Base-by-base conservation (phyloP, 2,113 vertebrate species). In the Opisthocomus hoazin region DNA sequence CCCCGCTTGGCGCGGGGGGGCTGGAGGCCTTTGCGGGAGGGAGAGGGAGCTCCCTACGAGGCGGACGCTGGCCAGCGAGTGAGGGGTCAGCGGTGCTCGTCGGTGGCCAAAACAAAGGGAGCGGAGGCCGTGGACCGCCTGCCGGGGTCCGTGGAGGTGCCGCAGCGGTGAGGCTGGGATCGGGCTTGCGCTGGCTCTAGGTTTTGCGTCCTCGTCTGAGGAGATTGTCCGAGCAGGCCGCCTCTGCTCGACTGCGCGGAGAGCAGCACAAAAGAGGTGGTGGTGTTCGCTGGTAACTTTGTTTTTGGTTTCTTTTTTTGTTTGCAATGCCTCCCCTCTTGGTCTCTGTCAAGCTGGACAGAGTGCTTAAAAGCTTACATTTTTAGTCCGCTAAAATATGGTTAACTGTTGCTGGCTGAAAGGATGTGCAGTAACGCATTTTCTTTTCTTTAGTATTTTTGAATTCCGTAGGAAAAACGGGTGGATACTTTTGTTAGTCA, bases 71-170 rank as follows among this genome's bases (percentile, higher is more conserved):
- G 50, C 46, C 1, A 9, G 45, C 78, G 2, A 18, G 57, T 11
- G 5, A 29, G 89, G 58, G 94, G 79, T 87, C 84, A 88, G 70
- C 0, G 71, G 70, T 69, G 79, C 75, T 70, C 37, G 6, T 10
- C 70, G 6, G 65, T 66, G 87, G 93, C 91, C 93, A 96, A 93
- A 97, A 97, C 97, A 97, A 97, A 96, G 94, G 89, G 78, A 87
- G 4, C 5, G 79, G 51, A 63, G 83, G 79, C 86, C 3, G 53
- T 7, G 18, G 89, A 20, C 64, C 69, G 4, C 11, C 66, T 21
- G 2, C 8, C 15, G 71, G 84, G 83, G 70, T 32, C 81, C 56
- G 41, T 9, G 78, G 90, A 37, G 86, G 87, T 81, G 81, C 73
- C 11, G 81, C 77, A 7, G 88, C 54, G 3, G 21, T 15, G 94